Percentiles rank a stretch among this genome's conserved stretches.
These are phyloP conservation scores for Microchirus variegatus DNA, from an alignment of 2,797 vertebrate species.

Conservation along the genomic window DNA sequence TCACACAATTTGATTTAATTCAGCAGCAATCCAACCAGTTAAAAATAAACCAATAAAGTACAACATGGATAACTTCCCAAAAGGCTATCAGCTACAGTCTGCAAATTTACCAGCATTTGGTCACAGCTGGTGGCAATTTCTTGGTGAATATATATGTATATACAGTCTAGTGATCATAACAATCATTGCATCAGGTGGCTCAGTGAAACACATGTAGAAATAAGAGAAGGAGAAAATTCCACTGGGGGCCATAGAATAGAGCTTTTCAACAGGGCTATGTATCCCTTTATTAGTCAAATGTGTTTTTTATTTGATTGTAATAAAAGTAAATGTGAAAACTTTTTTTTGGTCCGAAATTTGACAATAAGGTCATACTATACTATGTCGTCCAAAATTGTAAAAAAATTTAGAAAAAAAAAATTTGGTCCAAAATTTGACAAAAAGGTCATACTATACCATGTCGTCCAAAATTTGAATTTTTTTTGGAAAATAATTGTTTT, in stretches of 20 bases:
- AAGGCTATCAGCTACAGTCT: conserved; percentile 15
- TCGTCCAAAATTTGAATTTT: no score
- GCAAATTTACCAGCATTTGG: conserved; percentile 44
- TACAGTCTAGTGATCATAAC: conserved; percentile 6
- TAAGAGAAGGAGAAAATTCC: neutral
- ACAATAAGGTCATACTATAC: no score
- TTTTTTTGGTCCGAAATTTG: no score
- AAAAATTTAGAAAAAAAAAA: no score
- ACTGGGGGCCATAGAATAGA: no score
- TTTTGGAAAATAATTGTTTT: no score
- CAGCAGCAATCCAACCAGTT: conserved; percentile 18
- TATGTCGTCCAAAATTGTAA: no score
- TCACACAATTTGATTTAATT: conserved; percentile 22
- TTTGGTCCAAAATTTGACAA: no score
- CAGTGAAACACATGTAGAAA: conserved; percentile 7
- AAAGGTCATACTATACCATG: no score
- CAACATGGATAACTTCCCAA: conserved; percentile 29
- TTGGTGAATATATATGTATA: neutral
- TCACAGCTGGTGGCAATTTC: conserved; percentile 46
- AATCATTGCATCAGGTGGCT: conserved; percentile 30
- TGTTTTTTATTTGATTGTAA: neutral
- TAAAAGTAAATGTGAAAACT: neutral
- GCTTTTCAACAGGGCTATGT: neutral
- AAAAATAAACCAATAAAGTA: conserved; percentile 20
- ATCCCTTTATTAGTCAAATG: neutral